Conservation (phyloP, 2,888 invertebrate genomes). For the Drosophila anomalata region DNA sequence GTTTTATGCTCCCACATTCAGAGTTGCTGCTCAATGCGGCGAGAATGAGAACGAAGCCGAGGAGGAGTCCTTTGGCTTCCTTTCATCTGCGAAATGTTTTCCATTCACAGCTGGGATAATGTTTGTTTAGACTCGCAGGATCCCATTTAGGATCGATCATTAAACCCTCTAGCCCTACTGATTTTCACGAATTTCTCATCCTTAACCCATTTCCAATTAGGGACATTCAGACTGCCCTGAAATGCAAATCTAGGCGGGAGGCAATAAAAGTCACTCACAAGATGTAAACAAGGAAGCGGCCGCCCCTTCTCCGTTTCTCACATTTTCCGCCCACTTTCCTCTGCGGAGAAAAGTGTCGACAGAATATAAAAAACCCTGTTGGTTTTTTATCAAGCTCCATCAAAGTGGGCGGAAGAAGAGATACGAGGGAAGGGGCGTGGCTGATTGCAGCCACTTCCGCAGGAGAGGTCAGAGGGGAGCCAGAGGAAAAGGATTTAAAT, state of each 20-base stretch:
- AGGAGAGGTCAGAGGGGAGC: background rate
- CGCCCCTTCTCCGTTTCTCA: background rate
- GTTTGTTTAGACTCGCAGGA: background rate
- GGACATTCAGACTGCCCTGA: background rate
- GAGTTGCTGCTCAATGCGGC: constrained; percentile 56
- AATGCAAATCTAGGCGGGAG: constrained; percentile 35
- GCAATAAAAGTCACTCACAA: constrained; percentile 47
- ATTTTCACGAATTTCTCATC: too few relatives aligned
- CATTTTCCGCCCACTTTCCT: background rate
- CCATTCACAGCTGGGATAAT: background rate
- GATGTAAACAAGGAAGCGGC: constrained; percentile 39
- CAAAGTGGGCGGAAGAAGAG: constrained; percentile 22
- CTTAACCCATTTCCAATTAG: constrained; percentile 7
- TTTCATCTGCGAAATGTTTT: background rate
- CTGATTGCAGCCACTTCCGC: constrained; percentile 41
- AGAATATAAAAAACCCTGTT: constrained; percentile 21
- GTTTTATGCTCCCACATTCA: constrained; percentile 53
- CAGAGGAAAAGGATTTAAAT: constrained; percentile 32
- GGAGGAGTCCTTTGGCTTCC: background rate
- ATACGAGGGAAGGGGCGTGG: constrained; percentile 8
- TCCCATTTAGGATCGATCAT: background rate
- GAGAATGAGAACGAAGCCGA: constrained; percentile 21
- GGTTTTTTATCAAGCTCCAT: constrained; percentile 31
- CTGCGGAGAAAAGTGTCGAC: background rate
- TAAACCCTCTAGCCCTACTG: background rate